Base-by-base conservation (phyloP, 1,140 invertebrate species). In the Heliconius eleuchia region DNA sequence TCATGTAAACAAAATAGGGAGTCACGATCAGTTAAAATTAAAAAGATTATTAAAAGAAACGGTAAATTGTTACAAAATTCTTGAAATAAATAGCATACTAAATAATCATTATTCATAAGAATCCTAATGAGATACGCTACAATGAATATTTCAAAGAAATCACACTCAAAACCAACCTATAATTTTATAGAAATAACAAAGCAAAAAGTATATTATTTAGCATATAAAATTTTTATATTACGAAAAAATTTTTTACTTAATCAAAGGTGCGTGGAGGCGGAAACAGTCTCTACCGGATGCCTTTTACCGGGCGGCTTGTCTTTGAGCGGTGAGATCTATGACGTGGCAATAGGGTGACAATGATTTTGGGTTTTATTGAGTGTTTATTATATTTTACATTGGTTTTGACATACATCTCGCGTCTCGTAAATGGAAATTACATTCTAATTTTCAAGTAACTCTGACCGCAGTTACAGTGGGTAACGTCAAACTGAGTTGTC, bases 231-330 rank as follows among this genome's bases (percentile, higher is more conserved):
- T 73, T 73, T 16, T n/a, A 30, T 34, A 55, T 74, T 74, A 74
- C 30, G 50, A 50, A 73, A 52, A 52, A 52, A 57, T 42, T 78
- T 77, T 77, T 78, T 60, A 78, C 16, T 90, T 92, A 86, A 91
- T 93, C 91, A 93, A 89, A 92, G 89, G 89, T 92, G 91, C 90
- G 88, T 88, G 87, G 87, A 81, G 77, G 89, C 87, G 88, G 91
- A 91, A 89, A 78, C 86, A 85, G 91, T 86, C 89, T 84, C 87
- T 89, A 89, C 81, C 92, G 92, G 92, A 91, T 89, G 88, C 85
- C 90, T 90, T 91, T 91, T 89, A 86, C 76, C 76, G 76, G 39
- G 86, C 86, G 89, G 88, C 85, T 85, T 86, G 80, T 84, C 92
- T 93, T 93, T 93, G 92, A 72, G 86, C 89, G 90, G 89, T 77